Conservation (phyloP, 64 coral and sea anemone species). For the Astreopora myriophthalma region DNA sequence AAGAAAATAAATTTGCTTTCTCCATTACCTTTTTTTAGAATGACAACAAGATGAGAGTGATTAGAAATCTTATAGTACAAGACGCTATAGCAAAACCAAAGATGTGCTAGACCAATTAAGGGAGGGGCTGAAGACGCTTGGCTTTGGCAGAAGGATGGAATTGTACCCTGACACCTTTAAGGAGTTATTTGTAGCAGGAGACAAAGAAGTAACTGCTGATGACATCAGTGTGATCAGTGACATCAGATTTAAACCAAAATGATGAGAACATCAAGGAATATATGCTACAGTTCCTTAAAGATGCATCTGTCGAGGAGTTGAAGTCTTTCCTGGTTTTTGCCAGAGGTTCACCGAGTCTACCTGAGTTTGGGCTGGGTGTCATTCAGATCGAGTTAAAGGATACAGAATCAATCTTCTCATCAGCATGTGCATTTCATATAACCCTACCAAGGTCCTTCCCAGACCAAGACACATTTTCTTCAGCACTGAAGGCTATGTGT, state of each 20-base stretch:
- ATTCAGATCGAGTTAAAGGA: slow-evolving; percentile 36
- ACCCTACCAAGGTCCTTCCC: slow-evolving; percentile 30
- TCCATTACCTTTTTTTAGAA: neutral
- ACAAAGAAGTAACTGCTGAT: slow-evolving; percentile 12
- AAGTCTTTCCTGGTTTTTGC: slow-evolving; percentile 57
- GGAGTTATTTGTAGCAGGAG: slow-evolving; percentile 56
- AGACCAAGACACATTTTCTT: slow-evolving; percentile 24
- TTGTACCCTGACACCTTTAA: slow-evolving; percentile 34
- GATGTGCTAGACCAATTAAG: slow-evolving; percentile 19
- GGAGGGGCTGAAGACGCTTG: slow-evolving; percentile 44
- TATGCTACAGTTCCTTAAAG: slow-evolving; percentile 7
- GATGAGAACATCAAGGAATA: slow-evolving; percentile 36
- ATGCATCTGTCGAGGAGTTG: neutral
- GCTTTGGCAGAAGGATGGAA: slow-evolving; percentile 43
- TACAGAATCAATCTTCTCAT: slow-evolving; percentile 58
- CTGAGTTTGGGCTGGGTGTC: slow-evolving; percentile 56
- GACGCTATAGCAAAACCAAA: neutral
- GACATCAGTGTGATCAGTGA: neutral
- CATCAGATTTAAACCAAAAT: slow-evolving; percentile 12
- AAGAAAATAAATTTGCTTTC: neutral
- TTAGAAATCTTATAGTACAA: slow-evolving; percentile 1
- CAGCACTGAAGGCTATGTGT: slow-evolving; percentile 30
- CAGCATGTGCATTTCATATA: slow-evolving; percentile 19
- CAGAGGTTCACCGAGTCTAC: slow-evolving; percentile 31
- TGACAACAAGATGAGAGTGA: slow-evolving; percentile 33